Evolutionary conservation across 1,140 invertebrate species (phyloP).

Genomic region (Nasonia vitripennis): DNA sequence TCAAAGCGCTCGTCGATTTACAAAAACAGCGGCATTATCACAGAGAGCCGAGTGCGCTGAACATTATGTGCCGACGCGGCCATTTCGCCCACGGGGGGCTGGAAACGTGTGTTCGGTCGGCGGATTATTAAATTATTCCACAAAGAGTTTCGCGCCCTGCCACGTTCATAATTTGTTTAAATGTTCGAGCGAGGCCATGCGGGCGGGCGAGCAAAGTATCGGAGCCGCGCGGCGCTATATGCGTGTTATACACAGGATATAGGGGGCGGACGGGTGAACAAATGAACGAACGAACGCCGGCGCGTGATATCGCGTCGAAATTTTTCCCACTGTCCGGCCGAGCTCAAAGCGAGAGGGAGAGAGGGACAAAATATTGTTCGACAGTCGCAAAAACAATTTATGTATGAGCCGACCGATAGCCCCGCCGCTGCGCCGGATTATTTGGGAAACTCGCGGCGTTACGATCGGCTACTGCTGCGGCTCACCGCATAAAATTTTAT

Average conservation of each 20-base stretch:
- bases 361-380: background rate
- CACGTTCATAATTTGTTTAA: background rate
- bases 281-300: background rate
- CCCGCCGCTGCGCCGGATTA: background rate
- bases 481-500: conserved; percentile 48
- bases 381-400: conserved; percentile 40
- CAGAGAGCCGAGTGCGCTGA: too few species aligned
- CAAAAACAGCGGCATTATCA: background rate
- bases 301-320: background rate
- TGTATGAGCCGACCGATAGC: background rate
- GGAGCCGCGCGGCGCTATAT: too few species aligned
- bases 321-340: background rate
- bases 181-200: background rate
- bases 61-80: background rate
- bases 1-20: background rate
- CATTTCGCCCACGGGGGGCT: background rate
- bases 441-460: conserved; percentile 33
- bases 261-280: background rate
- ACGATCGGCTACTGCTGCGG: background rate
- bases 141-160: background rate
- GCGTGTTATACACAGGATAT: background rate
- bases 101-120: background rate
- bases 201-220: background rate
- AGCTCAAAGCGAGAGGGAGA: background rate
- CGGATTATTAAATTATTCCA: background rate